phyloP scores from a whole-genome alignment of 2,113 vertebrate genomes.

The Halichoeres trimaculatus region DNA sequence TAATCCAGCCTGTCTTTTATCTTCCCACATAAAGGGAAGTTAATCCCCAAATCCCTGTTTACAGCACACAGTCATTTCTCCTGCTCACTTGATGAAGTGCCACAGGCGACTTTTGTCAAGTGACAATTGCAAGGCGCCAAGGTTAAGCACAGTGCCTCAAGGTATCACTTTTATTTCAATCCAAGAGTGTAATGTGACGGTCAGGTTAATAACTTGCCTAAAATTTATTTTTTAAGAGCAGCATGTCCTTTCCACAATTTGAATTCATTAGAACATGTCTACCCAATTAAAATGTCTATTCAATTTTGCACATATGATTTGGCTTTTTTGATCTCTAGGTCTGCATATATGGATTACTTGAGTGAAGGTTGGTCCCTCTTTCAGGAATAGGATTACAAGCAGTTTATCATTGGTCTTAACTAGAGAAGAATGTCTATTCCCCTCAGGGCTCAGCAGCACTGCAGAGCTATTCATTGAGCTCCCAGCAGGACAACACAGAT shows the following conservation, averaged over 20 bases:
- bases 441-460: constrained; percentile 36
- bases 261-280: constrained; percentile 12
- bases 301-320: constrained; percentile 18
- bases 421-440: constrained; percentile 23
- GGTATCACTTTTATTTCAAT: constrained; percentile 35
- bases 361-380: constrained; percentile 29
- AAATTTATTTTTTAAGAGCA: constrained; percentile 13
- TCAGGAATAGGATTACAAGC: constrained; percentile 37
- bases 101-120: constrained; percentile 48
- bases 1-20: constrained; percentile 79
- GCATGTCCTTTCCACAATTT: constrained; percentile 8
- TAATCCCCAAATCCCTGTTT: constrained; percentile 81
- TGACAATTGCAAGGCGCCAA: constrained; percentile 35
- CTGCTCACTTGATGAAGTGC: constrained; percentile 64
- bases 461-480: constrained; percentile 20
- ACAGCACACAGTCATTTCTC: constrained; percentile 68
- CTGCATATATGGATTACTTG: constrained; percentile 29
- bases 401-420: constrained; percentile 44
- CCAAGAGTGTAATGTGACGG: not conserved
- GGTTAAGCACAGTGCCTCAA: constrained; percentile 32
- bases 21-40: constrained; percentile 78
- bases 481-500: constrained; percentile 18
- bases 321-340: constrained; percentile 22
- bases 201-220: constrained; percentile 22
- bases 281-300: constrained; percentile 32